Evolutionary conservation across 2,797 vertebrate genomes (phyloP).

Genomic region (Centropyge bicolor): DNA sequence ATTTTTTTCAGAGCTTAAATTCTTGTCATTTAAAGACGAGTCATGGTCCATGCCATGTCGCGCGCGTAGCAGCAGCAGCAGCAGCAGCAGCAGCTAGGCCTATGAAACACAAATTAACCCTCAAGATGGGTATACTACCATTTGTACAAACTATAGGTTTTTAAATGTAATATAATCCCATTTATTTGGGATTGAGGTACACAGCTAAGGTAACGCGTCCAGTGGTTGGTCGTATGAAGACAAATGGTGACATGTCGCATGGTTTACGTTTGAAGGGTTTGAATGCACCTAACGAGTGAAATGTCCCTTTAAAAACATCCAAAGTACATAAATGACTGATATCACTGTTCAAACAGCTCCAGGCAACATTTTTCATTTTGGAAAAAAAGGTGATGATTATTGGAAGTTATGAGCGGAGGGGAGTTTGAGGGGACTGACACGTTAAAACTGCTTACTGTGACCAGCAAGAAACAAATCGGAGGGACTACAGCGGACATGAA

Average conservation of each 20-base stretch:
- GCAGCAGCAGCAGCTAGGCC: slow-evolving; percentile 57
- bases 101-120: slow-evolving; percentile 47
- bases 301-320: slow-evolving; percentile 54
- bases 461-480: slow-evolving; percentile 38
- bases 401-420: background rate
- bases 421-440: slow-evolving; percentile 13
- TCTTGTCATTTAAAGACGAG: slow-evolving; percentile 53
- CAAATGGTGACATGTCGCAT: slow-evolving; percentile 2
- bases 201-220: slow-evolving; percentile 49
- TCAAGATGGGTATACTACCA: slow-evolving; percentile 32
- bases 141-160: slow-evolving; percentile 49
- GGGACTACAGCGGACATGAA: slow-evolving; percentile 22
- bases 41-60: slow-evolving; percentile 46
- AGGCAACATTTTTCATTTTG: slow-evolving; percentile 24
- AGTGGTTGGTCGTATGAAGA: slow-evolving; percentile 45
- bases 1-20: slow-evolving; percentile 49
- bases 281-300: slow-evolving; percentile 35
- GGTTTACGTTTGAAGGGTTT: slow-evolving; percentile 21
- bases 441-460: slow-evolving; percentile 40
- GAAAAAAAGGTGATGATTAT: background rate
- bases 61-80: slow-evolving; percentile 41
- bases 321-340: slow-evolving; percentile 34
- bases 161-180: slow-evolving; percentile 51
- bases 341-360: slow-evolving; percentile 34
- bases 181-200: slow-evolving; percentile 58